Base-by-base conservation (phyloP, 2,797 vertebrate genomes). In the Ctenopoma multispine region DNA sequence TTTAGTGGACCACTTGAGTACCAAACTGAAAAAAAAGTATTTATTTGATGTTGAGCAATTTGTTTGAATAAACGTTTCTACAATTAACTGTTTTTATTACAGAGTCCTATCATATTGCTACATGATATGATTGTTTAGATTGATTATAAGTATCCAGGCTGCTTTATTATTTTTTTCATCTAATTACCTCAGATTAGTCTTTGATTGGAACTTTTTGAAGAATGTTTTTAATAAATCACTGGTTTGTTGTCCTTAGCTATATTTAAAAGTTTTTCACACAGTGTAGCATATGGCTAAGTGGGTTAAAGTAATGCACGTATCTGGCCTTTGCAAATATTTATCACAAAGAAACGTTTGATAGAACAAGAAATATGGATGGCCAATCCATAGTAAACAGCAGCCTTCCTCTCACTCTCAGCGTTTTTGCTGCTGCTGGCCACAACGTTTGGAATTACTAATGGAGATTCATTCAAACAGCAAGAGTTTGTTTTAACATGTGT, bases 241-340 rank as follows among this genome's bases (percentile, higher is more conserved):
- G 38, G 12, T 14, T 59, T 49, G 7, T 31, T 49, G 41, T 24
- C 23, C 54, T 15, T 17, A 23, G 17, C 31, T 51, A 47, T 13
- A 47, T 38, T 31, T 66, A 1, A 34, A 57, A 51, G 15, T 34
- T 41, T 57, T 55, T 23, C 5, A 43, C 15, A 10, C 1, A 23
- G 21, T 9, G 7, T 21, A 14, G 41, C 20, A 12, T 55, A 21
- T 59, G 60, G 20, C 15, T 7, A 29, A 0, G 62, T 48, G 53
- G 48, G 57, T 7, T 34, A 34, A 34, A 34, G 1, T 8, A 8
- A 11, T 6, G 43, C 72, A 82, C 66, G 67, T 78, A 70, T 44
- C 72, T 36, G 43, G 44, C 50, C 61, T 83, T 67, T 75, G 31
- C 73, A 89, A 88, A 92, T 89, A 91, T 91, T 90, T 87, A 79